phyloP scores from a whole-genome alignment of 2,797 vertebrate genomes.

The Telmatherina bonti region DNA sequence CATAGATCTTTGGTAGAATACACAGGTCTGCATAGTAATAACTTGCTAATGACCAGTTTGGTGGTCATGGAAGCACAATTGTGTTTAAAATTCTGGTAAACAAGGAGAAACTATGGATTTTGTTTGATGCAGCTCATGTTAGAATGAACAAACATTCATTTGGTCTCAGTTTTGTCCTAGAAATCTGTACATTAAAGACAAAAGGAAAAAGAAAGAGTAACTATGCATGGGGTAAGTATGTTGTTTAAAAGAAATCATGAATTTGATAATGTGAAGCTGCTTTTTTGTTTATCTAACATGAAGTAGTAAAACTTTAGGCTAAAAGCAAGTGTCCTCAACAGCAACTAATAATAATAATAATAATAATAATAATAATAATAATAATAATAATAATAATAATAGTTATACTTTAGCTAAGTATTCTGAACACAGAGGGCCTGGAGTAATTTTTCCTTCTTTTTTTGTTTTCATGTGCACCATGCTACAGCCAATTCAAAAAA shows the following conservation, averaged over 20 bases:
- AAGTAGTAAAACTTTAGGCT: background rate
- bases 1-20: background rate
- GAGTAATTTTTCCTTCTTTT: background rate
- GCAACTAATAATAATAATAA: too few relatives aligned
- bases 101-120: too few relatives aligned
- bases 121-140: too few relatives aligned
- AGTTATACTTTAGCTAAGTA: background rate
- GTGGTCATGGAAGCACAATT: background rate
- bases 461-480: background rate
- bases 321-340: background rate
- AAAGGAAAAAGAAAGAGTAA: too few relatives aligned
- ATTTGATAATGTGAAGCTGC: background rate
- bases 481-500: constrained; percentile 16
- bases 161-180: too few relatives aligned
- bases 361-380: too few relatives aligned
- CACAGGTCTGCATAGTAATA: background rate
- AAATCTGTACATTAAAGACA: too few relatives aligned
- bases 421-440: background rate
- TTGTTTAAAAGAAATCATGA: background rate
- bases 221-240: too few relatives aligned
- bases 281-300: constrained; percentile 1
- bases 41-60: background rate
- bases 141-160: too few relatives aligned
- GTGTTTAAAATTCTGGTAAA: too few relatives aligned
- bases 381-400: background rate